phyloP scores from a whole-genome alignment of 2,113 vertebrate species.

The Callospermophilus lateralis region DNA sequence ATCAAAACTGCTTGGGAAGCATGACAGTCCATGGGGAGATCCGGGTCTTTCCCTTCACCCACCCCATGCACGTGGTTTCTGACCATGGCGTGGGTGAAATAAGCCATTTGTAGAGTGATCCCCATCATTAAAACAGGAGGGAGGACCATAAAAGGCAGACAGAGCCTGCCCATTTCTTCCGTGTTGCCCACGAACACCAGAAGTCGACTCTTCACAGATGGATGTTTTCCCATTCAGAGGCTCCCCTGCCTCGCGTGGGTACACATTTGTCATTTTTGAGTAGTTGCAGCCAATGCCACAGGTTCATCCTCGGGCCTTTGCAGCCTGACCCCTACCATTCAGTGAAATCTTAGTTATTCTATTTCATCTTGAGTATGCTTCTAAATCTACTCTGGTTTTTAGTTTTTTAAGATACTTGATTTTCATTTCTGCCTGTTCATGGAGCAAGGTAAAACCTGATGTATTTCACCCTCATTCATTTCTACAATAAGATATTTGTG shows the following conservation, averaged over 20 bases:
- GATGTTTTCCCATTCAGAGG: neutral
- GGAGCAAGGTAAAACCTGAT: neutral
- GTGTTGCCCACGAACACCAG: neutral
- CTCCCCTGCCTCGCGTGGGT: rapidly evolving
- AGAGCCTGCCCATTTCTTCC: neutral
- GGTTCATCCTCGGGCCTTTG: neutral
- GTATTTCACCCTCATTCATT: neutral
- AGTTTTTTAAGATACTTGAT: neutral
- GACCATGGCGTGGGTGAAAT: neutral
- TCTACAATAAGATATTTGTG: neutral
- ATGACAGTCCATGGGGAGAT: neutral
- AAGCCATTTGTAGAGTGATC: neutral
- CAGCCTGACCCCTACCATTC: neutral
- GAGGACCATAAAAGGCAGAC: neutral
- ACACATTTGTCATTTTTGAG: neutral
- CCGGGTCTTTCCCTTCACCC: neutral
- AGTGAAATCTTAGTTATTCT: neutral
- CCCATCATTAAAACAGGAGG: neutral
- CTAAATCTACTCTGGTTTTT: neutral
- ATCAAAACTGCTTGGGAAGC: conserved; percentile 71
- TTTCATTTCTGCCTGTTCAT: neutral
- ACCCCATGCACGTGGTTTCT: neutral
- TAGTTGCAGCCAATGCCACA: neutral
- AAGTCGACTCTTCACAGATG: neutral
- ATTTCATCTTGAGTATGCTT: neutral